Evolutionary conservation across 2,797 vertebrate genomes (phyloP).

Genomic region (Alfaro cultratus): DNA sequence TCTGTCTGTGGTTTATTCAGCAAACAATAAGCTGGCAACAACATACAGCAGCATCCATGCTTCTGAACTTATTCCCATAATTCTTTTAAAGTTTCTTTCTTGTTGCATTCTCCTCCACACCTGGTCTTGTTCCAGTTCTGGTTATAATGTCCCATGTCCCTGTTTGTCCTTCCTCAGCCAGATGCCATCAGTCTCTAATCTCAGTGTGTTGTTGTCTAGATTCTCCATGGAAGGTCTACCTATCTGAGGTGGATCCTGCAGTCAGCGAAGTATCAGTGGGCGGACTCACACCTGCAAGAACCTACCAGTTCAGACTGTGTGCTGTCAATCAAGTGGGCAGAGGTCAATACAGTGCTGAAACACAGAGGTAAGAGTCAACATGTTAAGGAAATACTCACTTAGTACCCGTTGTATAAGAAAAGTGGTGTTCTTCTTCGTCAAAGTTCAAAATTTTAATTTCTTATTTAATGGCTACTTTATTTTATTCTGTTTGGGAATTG

Average conservation of each 20-base stretch:
- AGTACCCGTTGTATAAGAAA: no score
- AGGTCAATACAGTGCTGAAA: conserved; percentile 93
- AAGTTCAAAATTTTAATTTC: no score
- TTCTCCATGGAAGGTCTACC: conserved; percentile 95
- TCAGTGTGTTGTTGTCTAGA: conserved; percentile 77
- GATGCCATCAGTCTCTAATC: conserved; percentile 54
- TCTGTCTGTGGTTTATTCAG: conserved; percentile 45
- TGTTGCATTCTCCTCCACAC: conserved; percentile 21
- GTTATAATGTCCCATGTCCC: conserved; percentile 38
- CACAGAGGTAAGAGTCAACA: conserved; percentile 86
- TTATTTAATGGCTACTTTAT: no score
- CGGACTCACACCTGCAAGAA: conserved; percentile 91
- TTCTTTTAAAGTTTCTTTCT: conserved; percentile 24
- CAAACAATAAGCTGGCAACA: conserved; percentile 45
- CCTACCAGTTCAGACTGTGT: conserved; percentile 95
- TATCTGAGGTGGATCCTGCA: conserved; percentile 85
- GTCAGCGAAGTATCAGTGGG: conserved; percentile 84
- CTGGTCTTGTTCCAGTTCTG: conserved; percentile 23
- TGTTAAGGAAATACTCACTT: background rate
- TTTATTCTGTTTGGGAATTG: no score
- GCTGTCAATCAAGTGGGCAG: conserved; percentile 95
- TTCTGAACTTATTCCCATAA: conserved; percentile 28
- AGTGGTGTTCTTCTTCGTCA: no score
- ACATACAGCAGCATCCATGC: conserved; percentile 42
- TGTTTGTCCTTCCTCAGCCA: conserved; percentile 46